Evolutionary conservation across 2,888 invertebrate genomes (phyloP), one percentile per base, ranked within the genome.

Genomic region (Nymphalis c-album): DNA sequence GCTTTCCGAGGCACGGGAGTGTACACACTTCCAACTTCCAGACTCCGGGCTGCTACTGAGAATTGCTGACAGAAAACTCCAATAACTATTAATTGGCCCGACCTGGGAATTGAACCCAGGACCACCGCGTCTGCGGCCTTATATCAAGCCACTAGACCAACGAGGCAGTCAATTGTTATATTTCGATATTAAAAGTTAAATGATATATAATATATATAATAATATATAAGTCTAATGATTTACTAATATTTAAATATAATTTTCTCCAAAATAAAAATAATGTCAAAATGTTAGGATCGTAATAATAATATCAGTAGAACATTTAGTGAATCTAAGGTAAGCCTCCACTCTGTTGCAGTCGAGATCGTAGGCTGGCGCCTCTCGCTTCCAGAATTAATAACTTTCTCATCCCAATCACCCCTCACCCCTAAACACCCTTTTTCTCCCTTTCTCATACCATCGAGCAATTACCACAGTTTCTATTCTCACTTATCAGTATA

Each of bases 351-450:
- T 83, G 86, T 84, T 88, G 89, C 89, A 89, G 86, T 85, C 83
- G 85, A 85, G 86, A 85, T 83, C 84, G 90, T 88, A 90, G 90
- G 90, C 87, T 85, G 88, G 89, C 88, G 88, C 86, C 87, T 86
- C 86, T 88, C 90, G 87, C 90, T 87, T 88, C 88, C 85, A 90
- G 91, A 91, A 91, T 91, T 91, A 91, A 91, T 91, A 91, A 91
- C 91, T 91, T 90, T 87, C 87, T 85, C 84, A 77, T 81, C 82
- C 86, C 84, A 84, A 66, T 77, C 74, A 75, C 76, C 69, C 76
- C 75, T 72, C 76, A 71, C 76, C 72, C 78, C 79, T 74, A 76
- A 77, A 77, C 75, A 68, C 70, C 79, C 73, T 77, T 78, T 77
- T 74, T 67, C 70, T 81, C 76, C 73, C 74, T 69, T 72, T 77